These are phyloP conservation scores for Aphidius colemani DNA, from an alignment of 2,888 invertebrate genomes.

Conservation along the genomic window DNA sequence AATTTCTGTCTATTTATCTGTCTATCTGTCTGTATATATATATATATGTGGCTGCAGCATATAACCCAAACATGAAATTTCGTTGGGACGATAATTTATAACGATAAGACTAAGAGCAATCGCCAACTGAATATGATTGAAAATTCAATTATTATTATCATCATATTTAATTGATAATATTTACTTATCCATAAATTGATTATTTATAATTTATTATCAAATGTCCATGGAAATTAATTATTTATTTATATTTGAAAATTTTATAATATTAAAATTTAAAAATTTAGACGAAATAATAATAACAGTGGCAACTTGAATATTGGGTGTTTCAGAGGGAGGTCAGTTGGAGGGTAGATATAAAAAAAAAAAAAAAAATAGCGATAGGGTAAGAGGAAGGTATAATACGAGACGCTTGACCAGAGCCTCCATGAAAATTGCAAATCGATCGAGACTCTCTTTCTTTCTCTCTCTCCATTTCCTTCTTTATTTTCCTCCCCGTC, in stretches of 20 bases:
- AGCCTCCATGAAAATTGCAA: conserved; percentile 39
- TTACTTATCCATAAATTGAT: not conserved
- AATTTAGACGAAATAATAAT: too few relatives aligned
- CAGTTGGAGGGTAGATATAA: conserved; percentile 5
- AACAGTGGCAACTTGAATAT: too few relatives aligned
- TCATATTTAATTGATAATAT: too few relatives aligned
- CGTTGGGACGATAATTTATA: conserved; percentile 5
- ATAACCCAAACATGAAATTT: not conserved
- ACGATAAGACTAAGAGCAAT: conserved; percentile 11
- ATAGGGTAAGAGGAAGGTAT: not conserved
- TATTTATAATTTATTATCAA: too few relatives aligned
- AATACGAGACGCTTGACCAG: conserved; percentile 39
- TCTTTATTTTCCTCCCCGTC: not conserved
- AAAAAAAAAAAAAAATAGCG: conserved; percentile 19
- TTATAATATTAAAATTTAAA: too few relatives aligned
- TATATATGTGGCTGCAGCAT: too few relatives aligned
- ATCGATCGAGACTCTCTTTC: conserved; percentile 39
- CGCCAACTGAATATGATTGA: conserved; percentile 11
- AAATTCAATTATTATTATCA: not conserved
- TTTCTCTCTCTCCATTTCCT: conserved; percentile 5
- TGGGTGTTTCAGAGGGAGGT: too few relatives aligned
- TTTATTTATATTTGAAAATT: too few relatives aligned
- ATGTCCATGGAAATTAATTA: too few relatives aligned
- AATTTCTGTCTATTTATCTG: too few relatives aligned
- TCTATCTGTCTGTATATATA: too few relatives aligned